A percentile compares a stretch with the other conserved stretches of the same genome.
Conservation (phyloP, 2,888 invertebrate species). For the Acanthopleura granulata region DNA sequence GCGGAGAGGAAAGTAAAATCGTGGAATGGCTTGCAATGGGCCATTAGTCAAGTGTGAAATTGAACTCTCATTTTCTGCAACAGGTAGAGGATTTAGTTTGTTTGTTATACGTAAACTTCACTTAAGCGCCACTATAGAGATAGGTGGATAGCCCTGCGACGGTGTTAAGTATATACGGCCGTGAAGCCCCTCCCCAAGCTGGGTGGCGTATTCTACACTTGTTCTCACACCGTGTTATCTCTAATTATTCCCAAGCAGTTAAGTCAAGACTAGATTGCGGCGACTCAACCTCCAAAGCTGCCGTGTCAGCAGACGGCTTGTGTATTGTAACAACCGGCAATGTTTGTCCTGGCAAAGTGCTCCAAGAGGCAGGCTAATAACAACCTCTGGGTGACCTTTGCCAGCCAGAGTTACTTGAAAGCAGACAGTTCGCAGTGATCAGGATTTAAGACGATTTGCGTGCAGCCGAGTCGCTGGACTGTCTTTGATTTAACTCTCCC, state of each 20-base stretch:
- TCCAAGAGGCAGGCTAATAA: not conserved
- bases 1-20: too few species aligned
- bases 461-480: conserved; percentile 5
- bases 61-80: too few species aligned
- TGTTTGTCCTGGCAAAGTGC: conserved; percentile 15
- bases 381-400: conserved; percentile 10
- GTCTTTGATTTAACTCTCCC: conserved; percentile 12
- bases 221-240: not conserved
- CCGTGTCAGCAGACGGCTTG: not conserved
- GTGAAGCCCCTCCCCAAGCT: too few species aligned
- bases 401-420: not conserved
- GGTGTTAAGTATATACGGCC: too few species aligned
- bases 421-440: conserved; percentile 15
- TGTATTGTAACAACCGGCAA: conserved; percentile 7
- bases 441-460: conserved; percentile 16
- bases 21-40: too few species aligned
- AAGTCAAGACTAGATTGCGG: not conserved
- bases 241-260: not conserved
- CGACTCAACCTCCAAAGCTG: not conserved
- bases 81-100: too few species aligned
- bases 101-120: too few species aligned
- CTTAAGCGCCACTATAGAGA: too few species aligned
- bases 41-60: too few species aligned
- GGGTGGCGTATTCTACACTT: too few species aligned
- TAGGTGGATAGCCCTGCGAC: too few species aligned